Evolutionary conservation across 2,113 vertebrate species (phyloP), one percentile per base, ranked within the genome.

Genomic region (Xiphophorus maculatus): DNA sequence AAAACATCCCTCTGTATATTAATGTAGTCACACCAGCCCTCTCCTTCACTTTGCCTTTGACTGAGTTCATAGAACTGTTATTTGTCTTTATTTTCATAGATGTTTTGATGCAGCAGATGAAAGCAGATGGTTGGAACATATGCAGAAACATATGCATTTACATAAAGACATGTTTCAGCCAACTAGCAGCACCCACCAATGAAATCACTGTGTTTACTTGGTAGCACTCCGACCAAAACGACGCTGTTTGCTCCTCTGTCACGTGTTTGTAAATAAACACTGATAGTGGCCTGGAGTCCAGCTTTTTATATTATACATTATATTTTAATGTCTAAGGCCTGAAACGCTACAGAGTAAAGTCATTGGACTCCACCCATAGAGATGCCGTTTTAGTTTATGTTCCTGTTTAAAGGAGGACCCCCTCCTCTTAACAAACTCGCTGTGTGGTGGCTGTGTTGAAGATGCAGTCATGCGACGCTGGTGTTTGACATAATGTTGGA

Each of bases 61-160:
- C 29, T 32, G 68, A 58, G 5, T 70, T 76, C 51, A 88, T 83
- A 73, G 67, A 87, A 71, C 71, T 28, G 71, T 84, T 82, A 9
- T 62, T 71, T 80, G 63, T 61, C 32, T 29, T 22, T 61, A 33
- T 76, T 84, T 77, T 74, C 69, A 63, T 85, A 77, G 77, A 76
- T 74, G 68, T 77, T 79, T 72, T 74, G 71, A 87, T n/a, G n/a
- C n/a, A n/a, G n/a, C n/a, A n/a, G n/a, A n/a, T 63, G 60, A 51
- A 86, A 81, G 90, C 94, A 95, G 92, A 93, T 94, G 93, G 91
- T 90, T 83, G 37, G 83, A 90, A 84, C 93, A 94, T 94, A 94
- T 94, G 93, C 92, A 92, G 79, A 81, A 73, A 92, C 87, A 86
- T 81, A 82, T 91, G 84, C 87, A 84, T 88, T 87, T 84, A 84